A percentile compares a stretch with the other conserved stretches of the same genome.
Evolutionary conservation across 2,113 vertebrate species (phyloP).

Genomic region (Triplophysa rosa): DNA sequence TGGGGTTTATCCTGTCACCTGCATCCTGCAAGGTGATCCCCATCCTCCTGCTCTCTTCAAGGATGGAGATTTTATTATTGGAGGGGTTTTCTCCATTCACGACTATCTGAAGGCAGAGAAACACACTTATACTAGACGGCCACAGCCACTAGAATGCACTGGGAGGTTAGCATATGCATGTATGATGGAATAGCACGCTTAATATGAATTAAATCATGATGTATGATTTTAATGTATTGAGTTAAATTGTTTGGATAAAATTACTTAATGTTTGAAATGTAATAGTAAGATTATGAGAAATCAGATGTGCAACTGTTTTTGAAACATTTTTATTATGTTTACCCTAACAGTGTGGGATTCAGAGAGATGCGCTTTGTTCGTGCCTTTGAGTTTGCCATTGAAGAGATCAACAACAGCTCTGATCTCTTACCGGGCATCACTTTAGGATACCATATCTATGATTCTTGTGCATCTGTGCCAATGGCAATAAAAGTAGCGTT

Average conservation of each 20-base stretch:
- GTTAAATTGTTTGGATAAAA: neutral
- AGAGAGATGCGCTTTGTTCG: slow-evolving; percentile 65
- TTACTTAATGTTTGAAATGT: too few relatives aligned
- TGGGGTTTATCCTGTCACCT: slow-evolving; percentile 40
- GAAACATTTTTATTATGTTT: neutral
- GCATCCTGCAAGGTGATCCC: slow-evolving; percentile 55
- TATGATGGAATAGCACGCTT: too few relatives aligned
- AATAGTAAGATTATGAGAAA: neutral
- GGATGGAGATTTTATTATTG: slow-evolving; percentile 67
- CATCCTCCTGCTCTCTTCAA: slow-evolving; percentile 56
- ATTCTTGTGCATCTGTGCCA: slow-evolving; percentile 61
- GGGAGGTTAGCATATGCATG: slow-evolving; percentile 62
- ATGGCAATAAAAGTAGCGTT: slow-evolving; percentile 57
- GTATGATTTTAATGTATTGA: slow-evolving; percentile 2
- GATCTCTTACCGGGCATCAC: slow-evolving; percentile 64
- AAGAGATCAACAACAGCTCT: slow-evolving; percentile 71
- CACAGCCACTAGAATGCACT: slow-evolving; percentile 61
- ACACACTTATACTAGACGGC: slow-evolving; percentile 61
- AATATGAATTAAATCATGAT: too few relatives aligned
- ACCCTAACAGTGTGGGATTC: slow-evolving; percentile 56
- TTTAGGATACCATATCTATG: slow-evolving; percentile 68
- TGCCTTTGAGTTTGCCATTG: slow-evolving; percentile 69
- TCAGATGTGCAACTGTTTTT: neutral
- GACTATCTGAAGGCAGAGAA: slow-evolving; percentile 48
- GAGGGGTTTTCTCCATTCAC: slow-evolving; percentile 67